Base-by-base conservation (phyloP, 2,113 vertebrate species). In the Brachyhypopomus gauderio region DNA sequence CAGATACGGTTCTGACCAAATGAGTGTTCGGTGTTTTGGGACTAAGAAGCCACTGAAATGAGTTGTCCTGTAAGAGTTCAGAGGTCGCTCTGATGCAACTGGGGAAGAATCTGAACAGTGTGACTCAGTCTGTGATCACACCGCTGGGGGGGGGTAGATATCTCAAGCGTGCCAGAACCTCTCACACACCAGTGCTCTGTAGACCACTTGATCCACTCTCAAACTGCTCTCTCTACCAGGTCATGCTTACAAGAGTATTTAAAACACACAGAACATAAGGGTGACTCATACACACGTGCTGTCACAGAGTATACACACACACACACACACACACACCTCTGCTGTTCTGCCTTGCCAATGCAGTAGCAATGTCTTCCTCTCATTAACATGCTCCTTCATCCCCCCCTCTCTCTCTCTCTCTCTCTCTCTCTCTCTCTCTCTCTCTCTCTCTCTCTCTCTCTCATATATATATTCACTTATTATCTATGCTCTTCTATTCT, bases 261-360 rank as follows among this genome's bases (percentile, higher is more conserved):
- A n/a, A 79, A 79, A 27, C 55, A 41, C 45, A 30, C 17, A 52
- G 22, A 22, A 58, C 20, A 5, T 69, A 20, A 23, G 23, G 12
- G 22, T 67, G 55, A 75, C n/a, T 71, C 48, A 76, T 22, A 4
- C 17, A 72, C 12, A 30, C 41, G n/a, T 34, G 45, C 23, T 23
- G 22, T 52, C 52, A 59, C 48, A 62, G 2, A 59, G 23, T 45
- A 58, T 38, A 77, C 55, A 38, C 75, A 78, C 41, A 41, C 38
- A 45, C 41, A 45, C 41, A 52, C 45, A 52, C 45, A 52, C 56
- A 41, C 76, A 78, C 30, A 17, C 30, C 55, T 87, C 85, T 83
- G 79, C 78, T 77, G 74, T 36, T 59, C 5, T 14, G 86, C 88
- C 76, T n/a, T 90, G 87, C 84, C 73, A 87, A 89, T 87, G 55